These are phyloP conservation scores for Siderastrea radians DNA, from an alignment of 92 coral and sea anemone species.

Conservation along the genomic window DNA sequence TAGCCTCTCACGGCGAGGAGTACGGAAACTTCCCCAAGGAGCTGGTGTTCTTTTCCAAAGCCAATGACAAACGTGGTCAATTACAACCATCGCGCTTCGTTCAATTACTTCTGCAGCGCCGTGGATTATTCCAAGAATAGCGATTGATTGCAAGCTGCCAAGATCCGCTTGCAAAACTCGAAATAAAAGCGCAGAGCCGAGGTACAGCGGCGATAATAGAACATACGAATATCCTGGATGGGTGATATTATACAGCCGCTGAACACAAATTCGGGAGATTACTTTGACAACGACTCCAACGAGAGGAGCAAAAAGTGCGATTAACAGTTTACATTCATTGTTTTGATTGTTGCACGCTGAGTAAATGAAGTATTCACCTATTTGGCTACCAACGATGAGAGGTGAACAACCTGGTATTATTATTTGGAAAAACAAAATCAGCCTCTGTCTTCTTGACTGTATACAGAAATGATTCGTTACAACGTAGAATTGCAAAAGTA, in stretches of 20 bases:
- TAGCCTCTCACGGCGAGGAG: constrained; percentile 60
- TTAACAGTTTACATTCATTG: constrained; percentile 10
- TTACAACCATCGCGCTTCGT: too few relatives aligned
- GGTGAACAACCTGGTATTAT: not conserved
- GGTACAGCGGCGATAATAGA: constrained; percentile 6
- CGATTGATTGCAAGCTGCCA: too few relatives aligned
- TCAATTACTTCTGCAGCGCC: too few relatives aligned
- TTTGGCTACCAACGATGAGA: not conserved
- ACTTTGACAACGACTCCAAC: too few relatives aligned
- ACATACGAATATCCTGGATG: constrained; percentile 36
- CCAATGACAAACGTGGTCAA: constrained; percentile 14
- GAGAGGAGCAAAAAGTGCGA: too few relatives aligned
- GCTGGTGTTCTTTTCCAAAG: not conserved
- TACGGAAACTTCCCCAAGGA: constrained; percentile 56
- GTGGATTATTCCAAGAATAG: too few relatives aligned
- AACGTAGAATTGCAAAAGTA: not conserved
- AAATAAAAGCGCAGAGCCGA: too few relatives aligned
- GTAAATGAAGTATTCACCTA: not conserved
- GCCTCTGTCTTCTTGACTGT: not conserved
- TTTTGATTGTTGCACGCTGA: too few relatives aligned
- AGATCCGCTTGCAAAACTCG: too few relatives aligned
- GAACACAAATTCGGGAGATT: too few relatives aligned
- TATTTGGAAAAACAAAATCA: too few relatives aligned
- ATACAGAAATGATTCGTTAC: not conserved
- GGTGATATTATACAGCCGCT: constrained; percentile 6